phyloP scores from a whole-genome alignment of 2,797 vertebrate genomes.

The Harpagifer antarcticus region DNA sequence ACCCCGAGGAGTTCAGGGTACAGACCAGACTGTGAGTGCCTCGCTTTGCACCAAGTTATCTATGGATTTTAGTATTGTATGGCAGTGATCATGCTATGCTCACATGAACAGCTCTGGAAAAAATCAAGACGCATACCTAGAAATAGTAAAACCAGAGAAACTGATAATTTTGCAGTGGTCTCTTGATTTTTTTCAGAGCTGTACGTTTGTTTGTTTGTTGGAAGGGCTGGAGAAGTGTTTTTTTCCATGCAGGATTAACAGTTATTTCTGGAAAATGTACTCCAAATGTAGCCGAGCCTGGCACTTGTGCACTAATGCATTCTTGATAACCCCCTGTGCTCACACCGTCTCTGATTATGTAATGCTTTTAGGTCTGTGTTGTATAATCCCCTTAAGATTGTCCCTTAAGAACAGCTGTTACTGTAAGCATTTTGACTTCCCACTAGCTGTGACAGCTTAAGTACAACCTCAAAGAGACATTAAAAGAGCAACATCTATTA shows the following conservation, averaged over 20 bases:
- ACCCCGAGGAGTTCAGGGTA: constrained; percentile 87
- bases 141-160: too few relatives aligned
- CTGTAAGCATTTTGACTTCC: constrained; percentile 64
- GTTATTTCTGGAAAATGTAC: constrained; percentile 49
- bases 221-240: constrained; percentile 20
- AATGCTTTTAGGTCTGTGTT: constrained; percentile 81
- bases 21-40: constrained; percentile 87
- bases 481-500: constrained; percentile 35
- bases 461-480: constrained; percentile 22
- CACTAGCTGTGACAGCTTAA: constrained; percentile 30
- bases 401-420: constrained; percentile 69
- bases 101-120: too few relatives aligned
- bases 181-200: too few relatives aligned
- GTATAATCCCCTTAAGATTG: constrained; percentile 82
- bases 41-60: constrained; percentile 1
- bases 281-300: constrained; percentile 45
- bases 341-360: constrained; percentile 69
- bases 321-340: constrained; percentile 40
- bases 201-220: constrained; percentile 9
- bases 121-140: too few relatives aligned
- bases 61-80: neutral
- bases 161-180: too few relatives aligned
- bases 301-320: constrained; percentile 43
- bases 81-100: constrained; percentile 16
- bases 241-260: constrained; percentile 57